Conservation (phyloP, 1,140 invertebrate genomes). For the Formica exsecta region DNA sequence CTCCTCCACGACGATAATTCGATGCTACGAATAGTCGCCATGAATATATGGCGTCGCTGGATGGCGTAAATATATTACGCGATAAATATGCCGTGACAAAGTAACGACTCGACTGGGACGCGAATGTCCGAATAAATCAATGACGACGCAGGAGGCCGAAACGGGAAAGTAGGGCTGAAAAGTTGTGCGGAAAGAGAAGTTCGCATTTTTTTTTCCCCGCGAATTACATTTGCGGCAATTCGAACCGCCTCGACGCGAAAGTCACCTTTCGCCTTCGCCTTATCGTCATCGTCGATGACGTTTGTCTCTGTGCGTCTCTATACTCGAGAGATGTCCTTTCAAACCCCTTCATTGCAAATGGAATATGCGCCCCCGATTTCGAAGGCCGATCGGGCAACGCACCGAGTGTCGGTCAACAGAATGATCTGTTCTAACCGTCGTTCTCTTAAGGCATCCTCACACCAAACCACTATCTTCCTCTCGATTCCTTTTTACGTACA, state of each 20-base stretch:
- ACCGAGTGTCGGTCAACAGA: slow-evolving; percentile 75
- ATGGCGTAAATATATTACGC: slow-evolving; percentile 50
- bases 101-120: slow-evolving; percentile 51
- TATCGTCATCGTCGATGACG: slow-evolving; percentile 23
- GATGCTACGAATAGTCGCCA: slow-evolving; percentile 34
- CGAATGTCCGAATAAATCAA: slow-evolving; percentile 56
- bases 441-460: slow-evolving; percentile 51
- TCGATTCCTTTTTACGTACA: background rate
- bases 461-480: slow-evolving; percentile 16
- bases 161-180: slow-evolving; percentile 44
- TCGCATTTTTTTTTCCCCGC: slow-evolving; percentile 2
- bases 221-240: slow-evolving; percentile 16
- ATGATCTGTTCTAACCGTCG: slow-evolving; percentile 69
- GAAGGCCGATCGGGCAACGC: slow-evolving; percentile 81
- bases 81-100: slow-evolving; percentile 50
- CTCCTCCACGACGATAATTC: slow-evolving; percentile 27
- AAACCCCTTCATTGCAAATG: slow-evolving; percentile 62
- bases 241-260: slow-evolving; percentile 8
- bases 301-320: background rate
- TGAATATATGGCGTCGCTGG: slow-evolving; percentile 25
- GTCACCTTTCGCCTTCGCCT: slow-evolving; percentile 28
- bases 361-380: slow-evolving; percentile 77
- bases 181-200: slow-evolving; percentile 38
- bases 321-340: slow-evolving; percentile 48
- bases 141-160: slow-evolving; percentile 24